Conservation (phyloP, 2,113 vertebrate species). For the Nothobranchius furzeri region DNA sequence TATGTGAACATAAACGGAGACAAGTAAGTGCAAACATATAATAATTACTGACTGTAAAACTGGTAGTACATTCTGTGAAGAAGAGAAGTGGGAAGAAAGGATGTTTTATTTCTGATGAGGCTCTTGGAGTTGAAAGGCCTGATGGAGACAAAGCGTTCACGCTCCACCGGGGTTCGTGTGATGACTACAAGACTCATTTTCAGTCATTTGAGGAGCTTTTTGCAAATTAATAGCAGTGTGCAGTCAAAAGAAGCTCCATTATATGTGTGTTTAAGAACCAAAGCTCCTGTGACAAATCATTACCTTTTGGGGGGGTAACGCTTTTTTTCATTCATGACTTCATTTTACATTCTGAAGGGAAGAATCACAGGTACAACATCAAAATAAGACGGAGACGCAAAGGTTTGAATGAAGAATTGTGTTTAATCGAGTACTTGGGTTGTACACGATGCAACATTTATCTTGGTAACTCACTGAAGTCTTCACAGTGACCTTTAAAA, state of each 20-base stretch:
- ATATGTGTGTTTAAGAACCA: conserved; percentile 11
- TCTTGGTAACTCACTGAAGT: no score
- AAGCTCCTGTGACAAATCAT: not conserved
- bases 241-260: conserved; percentile 3
- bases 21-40: not conserved
- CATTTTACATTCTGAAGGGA: not conserved
- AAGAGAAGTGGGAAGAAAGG: not conserved
- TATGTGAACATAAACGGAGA: not conserved
- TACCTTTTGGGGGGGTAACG: no score
- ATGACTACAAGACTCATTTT: conserved; percentile 34
- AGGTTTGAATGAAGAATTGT: no score
- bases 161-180: conserved; percentile 38
- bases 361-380: no score
- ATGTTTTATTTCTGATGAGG: conserved; percentile 40
- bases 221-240: conserved; percentile 26
- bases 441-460: no score
- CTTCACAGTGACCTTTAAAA: no score
- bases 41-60: conserved; percentile 9
- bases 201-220: conserved; percentile 22
- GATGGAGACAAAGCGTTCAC: conserved; percentile 40
- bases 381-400: no score
- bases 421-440: no score
- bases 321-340: no score
- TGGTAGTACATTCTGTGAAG: not conserved
- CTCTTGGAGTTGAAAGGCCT: conserved; percentile 66